These are phyloP conservation scores for Ceyx erithaca DNA, from an alignment of 2,797 vertebrate species.

Conservation along the genomic window DNA sequence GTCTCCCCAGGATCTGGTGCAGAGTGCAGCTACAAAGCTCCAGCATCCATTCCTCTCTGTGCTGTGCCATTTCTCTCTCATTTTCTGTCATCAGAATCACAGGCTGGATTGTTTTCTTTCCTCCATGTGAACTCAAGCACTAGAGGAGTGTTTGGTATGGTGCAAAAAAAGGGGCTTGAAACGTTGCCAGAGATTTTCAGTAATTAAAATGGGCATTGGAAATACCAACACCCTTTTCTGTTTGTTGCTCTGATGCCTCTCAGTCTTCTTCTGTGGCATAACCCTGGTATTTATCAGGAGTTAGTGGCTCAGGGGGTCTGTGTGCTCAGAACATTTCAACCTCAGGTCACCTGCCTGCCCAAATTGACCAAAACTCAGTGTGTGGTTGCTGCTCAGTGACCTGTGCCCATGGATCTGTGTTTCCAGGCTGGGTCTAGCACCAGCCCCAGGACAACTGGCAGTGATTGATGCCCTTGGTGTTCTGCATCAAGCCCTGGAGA, in stretches of 20 bases:
- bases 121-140: not conserved
- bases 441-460: not conserved
- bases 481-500: not conserved
- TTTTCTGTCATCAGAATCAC: slow-evolving; percentile 24
- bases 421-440: not conserved
- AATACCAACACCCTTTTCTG: slow-evolving; percentile 26
- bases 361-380: not conserved
- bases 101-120: slow-evolving; percentile 24
- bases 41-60: not conserved
- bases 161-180: slow-evolving; percentile 47
- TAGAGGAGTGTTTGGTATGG: slow-evolving; percentile 34
- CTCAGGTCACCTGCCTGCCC: not conserved
- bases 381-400: not conserved
- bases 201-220: slow-evolving; percentile 64
- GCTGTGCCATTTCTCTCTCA: not conserved
- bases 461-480: not conserved
- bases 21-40: not conserved
- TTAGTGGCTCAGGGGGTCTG: not conserved
- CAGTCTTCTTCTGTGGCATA: not conserved
- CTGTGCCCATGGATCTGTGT: not conserved
- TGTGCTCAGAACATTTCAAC: not conserved
- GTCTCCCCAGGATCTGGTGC: not conserved
- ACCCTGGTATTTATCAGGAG: no score
- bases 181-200: slow-evolving; percentile 38
- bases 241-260: slow-evolving; percentile 19